These are phyloP conservation scores for Sebastes aleutianus DNA, from an alignment of 2,797 vertebrate species.

Conservation along the genomic window DNA sequence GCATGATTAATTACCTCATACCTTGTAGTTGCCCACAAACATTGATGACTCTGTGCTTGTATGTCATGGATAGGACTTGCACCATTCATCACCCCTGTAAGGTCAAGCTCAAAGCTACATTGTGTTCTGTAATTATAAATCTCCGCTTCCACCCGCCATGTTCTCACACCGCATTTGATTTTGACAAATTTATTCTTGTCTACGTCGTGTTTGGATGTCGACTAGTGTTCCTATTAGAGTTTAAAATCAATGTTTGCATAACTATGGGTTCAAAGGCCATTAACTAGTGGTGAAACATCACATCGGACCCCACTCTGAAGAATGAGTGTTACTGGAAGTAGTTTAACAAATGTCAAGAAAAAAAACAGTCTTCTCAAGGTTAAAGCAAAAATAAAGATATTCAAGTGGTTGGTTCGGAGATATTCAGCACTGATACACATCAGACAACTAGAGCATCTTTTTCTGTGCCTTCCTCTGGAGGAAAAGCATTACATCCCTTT, in stretches of 20 bases:
- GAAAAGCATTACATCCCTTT: slow-evolving; percentile 52
- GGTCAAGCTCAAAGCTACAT: slow-evolving; percentile 71
- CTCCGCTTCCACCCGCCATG: slow-evolving; percentile 26
- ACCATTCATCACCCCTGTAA: slow-evolving; percentile 80
- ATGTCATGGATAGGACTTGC: slow-evolving; percentile 63
- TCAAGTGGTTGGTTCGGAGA: slow-evolving; percentile 15
- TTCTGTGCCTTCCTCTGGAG: slow-evolving; percentile 21
- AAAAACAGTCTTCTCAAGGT: slow-evolving; percentile 56
- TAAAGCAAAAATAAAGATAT: slow-evolving; percentile 39
- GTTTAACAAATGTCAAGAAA: slow-evolving; percentile 6
- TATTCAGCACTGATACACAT: slow-evolving; percentile 36
- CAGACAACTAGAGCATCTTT: slow-evolving; percentile 41
- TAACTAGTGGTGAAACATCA: neutral
- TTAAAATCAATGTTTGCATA: slow-evolving; percentile 46
- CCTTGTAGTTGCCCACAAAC: slow-evolving; percentile 67
- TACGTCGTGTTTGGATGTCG: slow-evolving; percentile 10
- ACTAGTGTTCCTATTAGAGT: slow-evolving; percentile 40
- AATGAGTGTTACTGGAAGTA: neutral
- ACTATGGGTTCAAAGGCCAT: neutral
- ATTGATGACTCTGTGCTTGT: slow-evolving; percentile 75
- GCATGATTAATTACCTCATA: slow-evolving; percentile 82
- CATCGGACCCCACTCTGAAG: neutral
- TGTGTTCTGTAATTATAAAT: slow-evolving; percentile 71
- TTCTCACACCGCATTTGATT: slow-evolving; percentile 50
- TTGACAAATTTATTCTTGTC: slow-evolving; percentile 58